These are phyloP conservation scores for Procavia capensis DNA, from an alignment of 2,113 vertebrate genomes.

Conservation along the genomic window DNA sequence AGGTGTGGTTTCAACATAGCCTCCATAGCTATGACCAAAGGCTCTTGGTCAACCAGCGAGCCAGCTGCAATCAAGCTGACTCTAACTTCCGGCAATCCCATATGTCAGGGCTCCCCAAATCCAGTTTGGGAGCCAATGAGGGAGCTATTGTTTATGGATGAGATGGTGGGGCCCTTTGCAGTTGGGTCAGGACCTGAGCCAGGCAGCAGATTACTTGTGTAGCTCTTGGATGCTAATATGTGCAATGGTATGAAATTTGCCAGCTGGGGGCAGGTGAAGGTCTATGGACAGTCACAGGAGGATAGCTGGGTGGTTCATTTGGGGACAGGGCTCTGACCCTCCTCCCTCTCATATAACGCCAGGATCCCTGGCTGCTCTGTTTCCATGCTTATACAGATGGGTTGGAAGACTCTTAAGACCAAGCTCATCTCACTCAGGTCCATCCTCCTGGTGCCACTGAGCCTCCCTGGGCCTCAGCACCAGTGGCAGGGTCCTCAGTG, in stretches of 20 bases:
- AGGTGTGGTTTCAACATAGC: not conserved
- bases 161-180: not conserved
- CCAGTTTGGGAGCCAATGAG: not conserved
- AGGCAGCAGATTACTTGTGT: conserved; percentile 29
- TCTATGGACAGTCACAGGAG: not conserved
- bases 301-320: not conserved
- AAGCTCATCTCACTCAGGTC: not conserved
- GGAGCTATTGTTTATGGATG: not conserved
- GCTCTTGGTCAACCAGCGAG: not conserved
- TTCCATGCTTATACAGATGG: not conserved
- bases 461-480: not conserved
- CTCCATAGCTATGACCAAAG: not conserved
- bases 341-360: not conserved
- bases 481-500: not conserved
- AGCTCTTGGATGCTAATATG: conserved; percentile 71
- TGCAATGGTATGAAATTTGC: conserved; percentile 73
- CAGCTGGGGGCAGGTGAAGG: conserved; percentile 26
- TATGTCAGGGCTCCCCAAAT: not conserved
- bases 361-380: not conserved
- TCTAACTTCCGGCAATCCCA: not conserved
- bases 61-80: not conserved
- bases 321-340: not conserved
- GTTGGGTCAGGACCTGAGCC: not conserved
- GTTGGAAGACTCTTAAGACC: not conserved
- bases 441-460: not conserved